Evolutionary conservation across 2,113 vertebrate genomes (phyloP).

Genomic region (Gopherus evgoodei): DNA sequence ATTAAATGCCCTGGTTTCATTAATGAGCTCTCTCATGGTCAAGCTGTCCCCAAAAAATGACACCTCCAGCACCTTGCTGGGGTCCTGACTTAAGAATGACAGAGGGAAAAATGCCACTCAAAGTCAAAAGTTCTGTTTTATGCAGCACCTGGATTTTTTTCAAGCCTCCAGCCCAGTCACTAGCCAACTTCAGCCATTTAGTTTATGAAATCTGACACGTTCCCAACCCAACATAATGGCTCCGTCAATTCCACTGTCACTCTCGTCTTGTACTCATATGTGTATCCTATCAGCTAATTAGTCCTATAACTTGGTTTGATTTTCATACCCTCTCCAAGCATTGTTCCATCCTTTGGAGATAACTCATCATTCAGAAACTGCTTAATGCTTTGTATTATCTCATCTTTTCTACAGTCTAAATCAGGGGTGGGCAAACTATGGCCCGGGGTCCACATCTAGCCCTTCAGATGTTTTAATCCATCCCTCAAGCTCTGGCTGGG

Average conservation of each 20-base stretch:
- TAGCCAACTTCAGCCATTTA: not conserved
- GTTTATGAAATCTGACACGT: not conserved
- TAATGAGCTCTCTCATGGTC: not conserved
- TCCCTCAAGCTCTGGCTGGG: too few relatives aligned
- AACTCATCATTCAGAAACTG: not conserved
- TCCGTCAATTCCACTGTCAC: not conserved
- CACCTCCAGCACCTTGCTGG: not conserved
- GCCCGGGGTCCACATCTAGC: too few relatives aligned
- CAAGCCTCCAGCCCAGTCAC: not conserved
- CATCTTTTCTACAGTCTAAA: not conserved
- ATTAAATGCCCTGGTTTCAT: not conserved
- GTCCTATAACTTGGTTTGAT: too few relatives aligned
- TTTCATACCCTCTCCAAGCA: not conserved
- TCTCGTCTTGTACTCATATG: too few relatives aligned
- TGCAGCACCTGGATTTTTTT: not conserved
- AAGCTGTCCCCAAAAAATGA: not conserved
- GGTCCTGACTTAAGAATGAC: accelerated
- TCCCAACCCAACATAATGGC: not conserved
- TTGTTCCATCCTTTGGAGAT: not conserved
- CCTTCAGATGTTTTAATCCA: too few relatives aligned
- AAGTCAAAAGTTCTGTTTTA: not conserved
- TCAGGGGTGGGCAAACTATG: not conserved
- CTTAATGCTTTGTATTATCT: accelerated
- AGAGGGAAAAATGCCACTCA: not conserved
- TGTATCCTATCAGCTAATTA: too few relatives aligned